These are phyloP conservation scores for Spatula clypeata DNA, from an alignment of 2,797 vertebrate species.

Conservation along the genomic window DNA sequence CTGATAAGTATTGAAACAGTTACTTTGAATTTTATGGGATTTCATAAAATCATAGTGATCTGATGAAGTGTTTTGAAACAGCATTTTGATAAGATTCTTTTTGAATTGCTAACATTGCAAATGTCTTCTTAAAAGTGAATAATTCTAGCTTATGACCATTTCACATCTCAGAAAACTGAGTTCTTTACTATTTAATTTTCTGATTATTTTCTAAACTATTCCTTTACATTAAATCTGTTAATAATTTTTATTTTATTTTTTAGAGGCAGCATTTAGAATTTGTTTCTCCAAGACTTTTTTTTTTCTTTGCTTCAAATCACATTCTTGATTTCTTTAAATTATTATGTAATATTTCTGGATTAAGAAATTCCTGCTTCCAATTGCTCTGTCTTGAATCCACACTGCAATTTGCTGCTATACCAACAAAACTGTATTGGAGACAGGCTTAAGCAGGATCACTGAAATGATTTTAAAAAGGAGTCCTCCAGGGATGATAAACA, in stretches of 20 bases:
- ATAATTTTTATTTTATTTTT: accelerated
- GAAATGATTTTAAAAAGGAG: not conserved
- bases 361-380: not conserved
- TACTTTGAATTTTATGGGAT: constrained; percentile 12
- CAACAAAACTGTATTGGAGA: not conserved
- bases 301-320: not conserved
- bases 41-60: not conserved
- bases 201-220: not conserved
- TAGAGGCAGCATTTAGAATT: not conserved
- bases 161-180: not conserved
- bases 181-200: not conserved
- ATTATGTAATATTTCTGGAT: not conserved
- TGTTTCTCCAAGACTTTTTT: not conserved
- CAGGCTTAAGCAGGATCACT: not conserved
- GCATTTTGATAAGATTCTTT: not conserved
- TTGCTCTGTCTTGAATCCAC: not conserved
- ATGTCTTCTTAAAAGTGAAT: not conserved
- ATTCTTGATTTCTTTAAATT: not conserved
- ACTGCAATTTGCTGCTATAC: not conserved
- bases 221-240: not conserved
- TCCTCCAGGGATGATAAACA: not conserved
- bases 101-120: not conserved
- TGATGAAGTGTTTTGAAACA: not conserved
- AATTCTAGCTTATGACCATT: not conserved
- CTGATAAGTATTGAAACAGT: not conserved